Evolutionary conservation across 1,140 invertebrate species (phyloP).

Genomic region (Aphis craccivora): DNA sequence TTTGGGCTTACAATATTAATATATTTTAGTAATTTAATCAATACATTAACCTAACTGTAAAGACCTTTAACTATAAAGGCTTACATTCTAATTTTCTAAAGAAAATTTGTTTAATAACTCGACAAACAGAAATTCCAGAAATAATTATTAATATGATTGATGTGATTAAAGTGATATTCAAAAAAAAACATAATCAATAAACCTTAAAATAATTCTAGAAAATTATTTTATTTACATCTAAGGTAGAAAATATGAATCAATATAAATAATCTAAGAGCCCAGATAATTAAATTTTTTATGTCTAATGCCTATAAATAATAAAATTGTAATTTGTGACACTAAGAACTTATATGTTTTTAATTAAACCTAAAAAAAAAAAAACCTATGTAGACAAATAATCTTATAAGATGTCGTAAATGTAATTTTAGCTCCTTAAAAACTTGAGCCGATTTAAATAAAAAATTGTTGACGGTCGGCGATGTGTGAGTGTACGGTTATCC

Average conservation of each 20-base stretch:
- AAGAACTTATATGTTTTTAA: constrained; percentile 43
- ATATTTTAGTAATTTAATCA: constrained; percentile 43
- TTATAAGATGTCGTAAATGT: constrained; percentile 51
- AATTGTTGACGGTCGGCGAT: constrained; percentile 54
- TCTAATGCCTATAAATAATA: constrained; percentile 29
- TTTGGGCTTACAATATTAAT: constrained; percentile 56
- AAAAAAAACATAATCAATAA: constrained; percentile 36
- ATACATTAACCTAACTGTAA: constrained; percentile 50
- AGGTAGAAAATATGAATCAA: constrained; percentile 11
- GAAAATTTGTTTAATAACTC: constrained; percentile 52
- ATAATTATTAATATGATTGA: constrained; percentile 46
- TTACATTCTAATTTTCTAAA: constrained; percentile 47
- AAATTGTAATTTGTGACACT: constrained; percentile 53
- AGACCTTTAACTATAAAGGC: constrained; percentile 45
- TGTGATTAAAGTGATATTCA: constrained; percentile 6
- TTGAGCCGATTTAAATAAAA: constrained; percentile 32
- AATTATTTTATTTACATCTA: constrained; percentile 34
- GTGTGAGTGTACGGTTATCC: constrained; percentile 52
- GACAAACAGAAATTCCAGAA: constrained; percentile 56
- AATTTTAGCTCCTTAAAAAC: constrained; percentile 49
- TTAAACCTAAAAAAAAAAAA: constrained; percentile 44
- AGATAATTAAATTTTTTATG: constrained; percentile 39
- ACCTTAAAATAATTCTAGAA: constrained; percentile 33
- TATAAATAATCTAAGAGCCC: constrained; percentile 36
- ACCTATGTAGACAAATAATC: constrained; percentile 47